Conservation (phyloP, 2,797 vertebrate genomes). For the Gadopsis bispinosus region DNA sequence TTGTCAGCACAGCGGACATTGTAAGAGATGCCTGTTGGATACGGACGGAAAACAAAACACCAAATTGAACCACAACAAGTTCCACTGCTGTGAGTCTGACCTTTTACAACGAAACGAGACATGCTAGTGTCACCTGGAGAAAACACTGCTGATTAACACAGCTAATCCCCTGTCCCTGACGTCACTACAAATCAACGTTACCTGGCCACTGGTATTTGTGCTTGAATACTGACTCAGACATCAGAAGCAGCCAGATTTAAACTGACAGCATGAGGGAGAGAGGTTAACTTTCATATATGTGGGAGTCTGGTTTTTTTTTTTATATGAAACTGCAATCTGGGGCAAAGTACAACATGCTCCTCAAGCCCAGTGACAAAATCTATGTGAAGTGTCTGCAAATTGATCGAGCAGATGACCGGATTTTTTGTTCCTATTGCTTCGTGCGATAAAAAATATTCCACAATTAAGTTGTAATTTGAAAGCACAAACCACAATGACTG, state of each 20-base stretch:
- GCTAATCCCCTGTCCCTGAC: slow-evolving; percentile 53
- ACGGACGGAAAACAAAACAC: slow-evolving; percentile 67
- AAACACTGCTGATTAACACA: slow-evolving; percentile 71
- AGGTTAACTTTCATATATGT: slow-evolving; percentile 52
- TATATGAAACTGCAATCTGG: slow-evolving; percentile 61
- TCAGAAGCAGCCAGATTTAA: slow-evolving; percentile 56
- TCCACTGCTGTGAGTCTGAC: slow-evolving; percentile 73
- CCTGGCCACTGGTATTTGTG: slow-evolving; percentile 76
- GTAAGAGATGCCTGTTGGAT: slow-evolving; percentile 14
- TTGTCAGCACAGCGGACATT: slow-evolving; percentile 3
- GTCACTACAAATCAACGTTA: slow-evolving; percentile 73
- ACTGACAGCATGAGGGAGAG: slow-evolving; percentile 62
- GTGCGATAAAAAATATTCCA: slow-evolving; percentile 15
- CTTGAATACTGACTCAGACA: slow-evolving; percentile 56
- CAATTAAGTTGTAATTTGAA: slow-evolving; percentile 17
- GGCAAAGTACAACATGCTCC: slow-evolving; percentile 61
- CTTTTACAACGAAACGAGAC: slow-evolving; percentile 76
- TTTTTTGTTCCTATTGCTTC: neutral
- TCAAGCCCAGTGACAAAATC: slow-evolving; percentile 45
- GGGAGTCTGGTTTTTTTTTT: slow-evolving; percentile 34
- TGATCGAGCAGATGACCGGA: neutral
- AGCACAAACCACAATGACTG: slow-evolving; percentile 6
- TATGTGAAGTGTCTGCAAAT: slow-evolving; percentile 39
- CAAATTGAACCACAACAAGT: slow-evolving; percentile 69
- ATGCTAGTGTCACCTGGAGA: slow-evolving; percentile 74